Percentiles rank a stretch among this genome's conserved stretches.
These are phyloP conservation scores for Lasius platythorax DNA, from an alignment of 2,888 invertebrate genomes.

Conservation along the genomic window DNA sequence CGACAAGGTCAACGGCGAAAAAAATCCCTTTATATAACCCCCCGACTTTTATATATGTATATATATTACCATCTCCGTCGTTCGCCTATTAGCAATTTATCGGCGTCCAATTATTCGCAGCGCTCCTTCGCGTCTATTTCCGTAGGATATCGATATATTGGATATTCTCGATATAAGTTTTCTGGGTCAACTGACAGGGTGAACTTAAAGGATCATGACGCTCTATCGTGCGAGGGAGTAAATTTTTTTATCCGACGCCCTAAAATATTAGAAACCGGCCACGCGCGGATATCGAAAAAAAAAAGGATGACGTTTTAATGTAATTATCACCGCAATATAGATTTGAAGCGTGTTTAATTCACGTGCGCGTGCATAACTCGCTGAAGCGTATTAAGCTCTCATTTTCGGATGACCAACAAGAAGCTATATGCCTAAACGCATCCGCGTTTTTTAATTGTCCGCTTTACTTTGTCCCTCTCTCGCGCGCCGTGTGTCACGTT, in stretches of 20 bases:
- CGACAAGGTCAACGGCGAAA: conserved; percentile 34
- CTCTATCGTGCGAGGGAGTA: background rate
- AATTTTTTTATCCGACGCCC: conserved; percentile 14
- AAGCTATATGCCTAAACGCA: background rate
- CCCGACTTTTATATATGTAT: background rate
- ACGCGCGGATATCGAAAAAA: background rate
- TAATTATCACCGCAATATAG: conserved; percentile 3
- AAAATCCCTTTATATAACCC: background rate
- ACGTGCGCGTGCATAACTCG: background rate
- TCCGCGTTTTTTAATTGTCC: conserved; percentile 40
- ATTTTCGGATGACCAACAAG: conserved; percentile 8
- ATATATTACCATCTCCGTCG: background rate
- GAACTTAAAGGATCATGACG: conserved; percentile 38
- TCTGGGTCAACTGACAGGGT: conserved; percentile 53
- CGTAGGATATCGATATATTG: conserved; percentile 40
- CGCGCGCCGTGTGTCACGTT: background rate
- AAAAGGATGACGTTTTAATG: conserved; percentile 21
- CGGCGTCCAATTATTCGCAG: conserved; percentile 52
- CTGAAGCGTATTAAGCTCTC: conserved; percentile 26
- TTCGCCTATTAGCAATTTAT: conserved; percentile 42
- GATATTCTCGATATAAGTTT: conserved; percentile 43
- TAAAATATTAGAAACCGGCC: background rate
- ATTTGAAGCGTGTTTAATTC: conserved; percentile 37
- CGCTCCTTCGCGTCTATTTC: conserved; percentile 36
- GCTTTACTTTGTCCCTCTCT: conserved; percentile 15